A percentile compares a stretch with the other conserved stretches of the same genome.
Conservation (phyloP, 2,113 vertebrate genomes). For the Hyaena hyaena region DNA sequence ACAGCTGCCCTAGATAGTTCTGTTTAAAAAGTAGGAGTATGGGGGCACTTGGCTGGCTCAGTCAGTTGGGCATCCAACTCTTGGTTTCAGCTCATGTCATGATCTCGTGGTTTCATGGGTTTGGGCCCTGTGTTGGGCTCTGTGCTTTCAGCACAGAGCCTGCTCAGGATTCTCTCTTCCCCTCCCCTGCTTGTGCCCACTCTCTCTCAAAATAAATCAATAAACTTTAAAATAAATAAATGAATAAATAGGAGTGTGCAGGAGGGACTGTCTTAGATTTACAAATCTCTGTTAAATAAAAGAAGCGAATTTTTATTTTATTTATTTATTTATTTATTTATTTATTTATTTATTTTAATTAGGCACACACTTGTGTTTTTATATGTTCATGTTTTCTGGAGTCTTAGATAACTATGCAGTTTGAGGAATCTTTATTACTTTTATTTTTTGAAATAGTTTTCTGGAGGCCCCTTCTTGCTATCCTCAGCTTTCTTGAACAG, state of each 20-base stretch:
- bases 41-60: too few species aligned
- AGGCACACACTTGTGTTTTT: neutral
- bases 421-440: neutral
- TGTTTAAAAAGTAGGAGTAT: neutral
- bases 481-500: neutral
- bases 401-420: neutral
- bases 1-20: neutral
- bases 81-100: too few species aligned
- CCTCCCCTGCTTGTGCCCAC: too few species aligned
- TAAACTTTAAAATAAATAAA: too few species aligned
- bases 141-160: too few species aligned
- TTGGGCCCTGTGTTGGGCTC: too few species aligned
- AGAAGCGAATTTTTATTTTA: neutral
- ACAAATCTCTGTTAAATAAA: neutral
- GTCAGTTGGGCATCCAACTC: too few species aligned
- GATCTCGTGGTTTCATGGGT: too few species aligned
- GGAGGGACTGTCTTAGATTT: neutral
- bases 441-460: neutral
- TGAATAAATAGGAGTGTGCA: neutral
- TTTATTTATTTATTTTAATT: neutral
- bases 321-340: neutral
- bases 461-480: neutral
- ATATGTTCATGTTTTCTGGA: neutral
- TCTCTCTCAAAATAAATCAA: too few species aligned
- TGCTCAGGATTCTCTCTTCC: too few species aligned